A percentile compares a stretch with the other conserved stretches of the same genome.
Conservation (phyloP, 1,140 invertebrate species). For the Lordiphosa clarofinis region DNA sequence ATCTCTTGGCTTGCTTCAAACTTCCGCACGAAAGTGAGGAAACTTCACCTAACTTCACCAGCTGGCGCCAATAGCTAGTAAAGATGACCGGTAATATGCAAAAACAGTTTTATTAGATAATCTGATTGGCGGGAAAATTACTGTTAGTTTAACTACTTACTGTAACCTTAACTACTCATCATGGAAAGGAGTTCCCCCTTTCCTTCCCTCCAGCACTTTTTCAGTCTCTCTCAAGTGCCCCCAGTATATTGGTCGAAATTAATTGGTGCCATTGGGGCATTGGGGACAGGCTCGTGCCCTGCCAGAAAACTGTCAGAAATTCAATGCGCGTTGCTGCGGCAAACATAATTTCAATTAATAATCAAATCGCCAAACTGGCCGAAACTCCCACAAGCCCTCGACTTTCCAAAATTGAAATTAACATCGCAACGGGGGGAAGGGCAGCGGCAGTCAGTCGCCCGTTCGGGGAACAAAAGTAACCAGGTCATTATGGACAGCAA, state of each 20-base stretch:
- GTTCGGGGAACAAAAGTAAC: conserved; percentile 46
- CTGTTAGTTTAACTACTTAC: too few species aligned
- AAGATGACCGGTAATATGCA: too few species aligned
- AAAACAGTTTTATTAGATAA: too few species aligned
- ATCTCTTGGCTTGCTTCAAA: too few species aligned
- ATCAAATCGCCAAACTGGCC: conserved; percentile 60
- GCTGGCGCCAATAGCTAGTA: too few species aligned
- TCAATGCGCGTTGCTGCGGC: conserved; percentile 55
- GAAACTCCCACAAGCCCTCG: conserved; percentile 41
- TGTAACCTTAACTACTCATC: too few species aligned
- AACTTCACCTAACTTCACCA: too few species aligned
- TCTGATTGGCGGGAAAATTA: too few species aligned
- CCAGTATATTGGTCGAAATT: conserved; percentile 4
- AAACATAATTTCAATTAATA: conserved; percentile 74
- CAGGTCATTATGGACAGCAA: conserved; percentile 61
- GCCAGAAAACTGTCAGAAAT: conserved; percentile 69
- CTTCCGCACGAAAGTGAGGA: too few species aligned
- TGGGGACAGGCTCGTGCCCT: conserved; percentile 14
- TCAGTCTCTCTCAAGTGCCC: too few species aligned
- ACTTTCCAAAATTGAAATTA: conserved; percentile 67
- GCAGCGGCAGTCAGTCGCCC: neutral
- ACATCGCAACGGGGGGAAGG: conserved; percentile 22
- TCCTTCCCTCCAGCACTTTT: too few species aligned
- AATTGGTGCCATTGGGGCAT: conserved; percentile 1
- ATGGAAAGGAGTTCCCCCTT: too few species aligned